Base-by-base conservation (phyloP, 2,113 vertebrate genomes). In the Hippocampus zosterae region DNA sequence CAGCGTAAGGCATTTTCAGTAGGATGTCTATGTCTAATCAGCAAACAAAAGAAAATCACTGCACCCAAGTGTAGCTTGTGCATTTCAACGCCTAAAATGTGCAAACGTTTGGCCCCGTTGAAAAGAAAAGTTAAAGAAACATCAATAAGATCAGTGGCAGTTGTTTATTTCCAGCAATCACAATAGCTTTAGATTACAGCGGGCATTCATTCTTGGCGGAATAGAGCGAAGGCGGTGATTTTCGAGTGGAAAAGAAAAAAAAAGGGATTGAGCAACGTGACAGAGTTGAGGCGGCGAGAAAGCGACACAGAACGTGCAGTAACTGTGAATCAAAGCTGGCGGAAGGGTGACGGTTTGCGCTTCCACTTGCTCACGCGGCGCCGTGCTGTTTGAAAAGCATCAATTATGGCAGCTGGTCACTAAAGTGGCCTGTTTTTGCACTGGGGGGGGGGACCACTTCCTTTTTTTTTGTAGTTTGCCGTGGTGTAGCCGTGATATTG, bases 231-330 rank as follows among this genome's bases (percentile, higher is more conserved):
- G 63, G 53, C 71, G 61, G 69, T 65, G 52, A 73, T 77, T 60
- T 81, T 84, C 63, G 71, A 37, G 66, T 72, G 71, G 7, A 8
- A 23, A 15, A 10, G 42, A 7, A 27, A 29, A 13, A 59, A 29
- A 50, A 5, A 70, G 81, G 69, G 71, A 67, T 37, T 41, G 53
- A 52, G 56, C 73, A 67, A 72, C 77, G 74, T 82, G 78, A 78
- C 69, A 84, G 61, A 62, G 42, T 79, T 76, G 50, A 72, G 72
- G 71, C 10, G 29, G 48, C 5, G n/a, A 66, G 44, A 66, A 68
- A 62, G 69, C 48, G 67, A 68, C 41, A 67, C 41, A 27, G 65
- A 76, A 65, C 70, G 48, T 65, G 66, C 50, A 59, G 53, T 71
- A 52, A 68, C 50, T 69, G 40, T 41, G 29, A 74, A 73, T 83